A percentile compares a stretch with the other conserved stretches of the same genome.
These are phyloP conservation scores for Gobiocypris rarus DNA, from an alignment of 2,113 vertebrate species.

Conservation along the genomic window DNA sequence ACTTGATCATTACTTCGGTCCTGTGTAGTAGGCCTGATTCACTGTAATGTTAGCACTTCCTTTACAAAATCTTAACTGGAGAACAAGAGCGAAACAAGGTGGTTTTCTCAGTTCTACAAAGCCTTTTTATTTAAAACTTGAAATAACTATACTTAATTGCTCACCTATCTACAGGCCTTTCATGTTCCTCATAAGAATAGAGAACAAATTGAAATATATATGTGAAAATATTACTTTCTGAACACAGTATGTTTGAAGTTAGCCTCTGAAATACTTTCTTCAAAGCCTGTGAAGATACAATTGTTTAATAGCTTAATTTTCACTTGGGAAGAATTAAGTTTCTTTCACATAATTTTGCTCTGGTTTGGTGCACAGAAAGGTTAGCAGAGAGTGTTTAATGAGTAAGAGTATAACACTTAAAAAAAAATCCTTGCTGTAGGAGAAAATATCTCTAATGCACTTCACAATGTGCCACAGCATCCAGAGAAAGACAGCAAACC, in stretches of 20 bases:
- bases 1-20: slow-evolving; percentile 5
- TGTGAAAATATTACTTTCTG: slow-evolving; percentile 27
- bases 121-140: slow-evolving; percentile 69
- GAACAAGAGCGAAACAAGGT: slow-evolving; percentile 64
- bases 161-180: slow-evolving; percentile 69
- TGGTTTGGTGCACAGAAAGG: neutral
- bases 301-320: slow-evolving; percentile 24
- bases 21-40: slow-evolving; percentile 59
- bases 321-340: slow-evolving; percentile 11
- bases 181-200: slow-evolving; percentile 66
- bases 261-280: slow-evolving; percentile 14
- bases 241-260: slow-evolving; percentile 5
- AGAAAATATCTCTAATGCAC: slow-evolving; percentile 34
- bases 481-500: slow-evolving; percentile 55
- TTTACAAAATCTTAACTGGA: slow-evolving; percentile 64
- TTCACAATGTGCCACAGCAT: slow-evolving; percentile 43
- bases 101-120: slow-evolving; percentile 55
- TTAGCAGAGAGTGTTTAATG: slow-evolving; percentile 30
- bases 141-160: slow-evolving; percentile 76
- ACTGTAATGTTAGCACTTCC: slow-evolving; percentile 58
- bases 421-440: neutral
- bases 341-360: neutral
- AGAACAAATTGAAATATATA: slow-evolving; percentile 54
- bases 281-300: slow-evolving; percentile 22
- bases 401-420: slow-evolving; percentile 16